These are phyloP conservation scores for Lepidochitona cinerea DNA, from an alignment of 2,888 invertebrate species.

Conservation along the genomic window DNA sequence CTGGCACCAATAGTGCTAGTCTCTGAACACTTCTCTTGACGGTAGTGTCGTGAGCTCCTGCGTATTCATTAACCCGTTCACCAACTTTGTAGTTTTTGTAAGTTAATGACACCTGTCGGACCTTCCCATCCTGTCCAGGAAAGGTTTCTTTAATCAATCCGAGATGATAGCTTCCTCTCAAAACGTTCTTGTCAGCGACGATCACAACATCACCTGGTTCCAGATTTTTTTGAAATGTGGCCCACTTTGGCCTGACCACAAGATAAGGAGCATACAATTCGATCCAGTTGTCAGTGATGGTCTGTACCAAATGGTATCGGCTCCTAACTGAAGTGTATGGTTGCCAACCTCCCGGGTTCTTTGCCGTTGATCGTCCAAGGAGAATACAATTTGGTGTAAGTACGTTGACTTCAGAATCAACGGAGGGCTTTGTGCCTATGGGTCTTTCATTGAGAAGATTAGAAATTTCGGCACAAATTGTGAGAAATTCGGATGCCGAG, in stretches of 20 bases:
- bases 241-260: background rate
- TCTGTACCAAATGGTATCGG: background rate
- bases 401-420: background rate
- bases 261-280: background rate
- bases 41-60: background rate
- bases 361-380: background rate
- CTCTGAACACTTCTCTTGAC: background rate
- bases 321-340: background rate
- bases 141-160: background rate
- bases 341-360: conserved; percentile 8
- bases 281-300: background rate
- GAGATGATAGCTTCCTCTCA: background rate
- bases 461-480: background rate
- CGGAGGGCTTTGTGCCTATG: background rate
- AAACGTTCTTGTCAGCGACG: conserved; percentile 2
- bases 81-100: background rate
- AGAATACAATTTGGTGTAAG: conserved; percentile 8
- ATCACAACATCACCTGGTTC: conserved; percentile 5
- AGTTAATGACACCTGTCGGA: background rate
- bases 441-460: conserved; percentile 14
- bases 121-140: background rate
- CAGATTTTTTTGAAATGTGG: background rate
- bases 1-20: background rate
- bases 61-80: background rate
- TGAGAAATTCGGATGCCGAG: conserved; percentile 2